These are phyloP conservation scores for Chironomus striatipennis DNA, from an alignment of 1,140 invertebrate genomes.

Conservation along the genomic window DNA sequence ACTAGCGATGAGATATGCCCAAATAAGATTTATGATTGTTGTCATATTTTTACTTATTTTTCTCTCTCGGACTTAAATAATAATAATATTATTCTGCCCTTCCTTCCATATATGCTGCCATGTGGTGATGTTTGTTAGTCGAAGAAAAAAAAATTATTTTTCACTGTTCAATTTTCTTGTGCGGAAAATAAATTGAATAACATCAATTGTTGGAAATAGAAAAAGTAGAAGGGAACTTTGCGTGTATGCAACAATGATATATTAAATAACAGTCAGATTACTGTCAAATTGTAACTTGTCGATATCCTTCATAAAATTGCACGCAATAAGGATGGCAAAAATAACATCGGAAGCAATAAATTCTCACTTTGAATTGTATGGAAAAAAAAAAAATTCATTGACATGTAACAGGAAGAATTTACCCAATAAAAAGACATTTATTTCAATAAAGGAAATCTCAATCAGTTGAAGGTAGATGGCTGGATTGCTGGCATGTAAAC, in stretches of 20 bases:
- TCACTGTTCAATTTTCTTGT: too few species aligned
- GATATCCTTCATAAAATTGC: background rate
- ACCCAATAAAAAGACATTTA: conserved; percentile 1
- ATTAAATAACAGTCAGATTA: conserved; percentile 23
- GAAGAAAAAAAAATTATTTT: too few species aligned
- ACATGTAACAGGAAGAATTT: background rate
- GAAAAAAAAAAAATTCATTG: background rate
- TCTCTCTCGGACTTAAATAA: too few species aligned
- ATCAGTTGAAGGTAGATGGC: background rate
- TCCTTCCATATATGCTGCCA: too few species aligned
- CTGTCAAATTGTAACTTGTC: conserved; percentile 17
- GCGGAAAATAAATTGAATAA: conserved; percentile 17
- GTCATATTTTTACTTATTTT: too few species aligned
- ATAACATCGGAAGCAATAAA: conserved; percentile 4
- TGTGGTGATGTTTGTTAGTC: too few species aligned
- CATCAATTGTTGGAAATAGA: background rate
- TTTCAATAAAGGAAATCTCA: conserved; percentile 22
- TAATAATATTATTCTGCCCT: too few species aligned
- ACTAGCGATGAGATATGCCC: too few species aligned
- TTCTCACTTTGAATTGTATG: too few species aligned
- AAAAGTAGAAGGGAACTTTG: background rate
- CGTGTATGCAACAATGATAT: background rate
- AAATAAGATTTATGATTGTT: too few species aligned
- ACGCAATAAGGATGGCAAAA: background rate
- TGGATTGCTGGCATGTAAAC: too few species aligned